Percentiles rank a stretch among this genome's conserved stretches.
These are phyloP conservation scores for Buathra laborator DNA, from an alignment of 2,888 invertebrate genomes.

Conservation along the genomic window DNA sequence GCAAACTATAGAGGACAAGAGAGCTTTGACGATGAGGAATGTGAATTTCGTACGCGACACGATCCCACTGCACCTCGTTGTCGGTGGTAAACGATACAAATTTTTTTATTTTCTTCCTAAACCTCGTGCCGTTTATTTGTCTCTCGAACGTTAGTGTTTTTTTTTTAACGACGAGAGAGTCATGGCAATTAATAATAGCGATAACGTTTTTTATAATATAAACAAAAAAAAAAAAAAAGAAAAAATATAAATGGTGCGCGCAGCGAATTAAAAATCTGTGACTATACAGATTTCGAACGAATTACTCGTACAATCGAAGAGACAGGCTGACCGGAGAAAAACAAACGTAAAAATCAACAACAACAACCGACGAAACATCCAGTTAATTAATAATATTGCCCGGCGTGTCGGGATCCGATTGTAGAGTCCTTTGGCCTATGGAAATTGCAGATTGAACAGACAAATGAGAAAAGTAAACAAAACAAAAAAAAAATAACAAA, in stretches of 20 bases:
- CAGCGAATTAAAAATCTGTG: constrained; percentile 56
- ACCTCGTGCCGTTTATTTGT: constrained; percentile 44
- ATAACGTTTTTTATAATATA: constrained; percentile 54
- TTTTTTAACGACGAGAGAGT: constrained; percentile 43
- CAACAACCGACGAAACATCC: constrained; percentile 35
- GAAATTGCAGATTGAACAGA: constrained; percentile 63
- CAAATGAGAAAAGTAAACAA: constrained; percentile 31
- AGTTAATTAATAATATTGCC: constrained; percentile 27
- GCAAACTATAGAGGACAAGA: constrained; percentile 59
- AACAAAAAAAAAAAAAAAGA: background rate
- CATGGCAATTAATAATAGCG: constrained; percentile 36
- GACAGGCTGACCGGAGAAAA: constrained; percentile 5
- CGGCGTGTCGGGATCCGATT: constrained; percentile 51
- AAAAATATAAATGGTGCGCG: constrained; percentile 37
- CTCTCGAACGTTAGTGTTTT: constrained; percentile 41
- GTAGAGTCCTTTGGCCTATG: constrained; percentile 66
- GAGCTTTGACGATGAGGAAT: constrained; percentile 32
- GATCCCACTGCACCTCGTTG: background rate
- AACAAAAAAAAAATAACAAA: constrained; percentile 29
- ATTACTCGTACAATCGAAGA: constrained; percentile 61
- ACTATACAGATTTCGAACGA: constrained; percentile 40
- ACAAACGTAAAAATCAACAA: background rate
- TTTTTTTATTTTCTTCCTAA: constrained; percentile 27
- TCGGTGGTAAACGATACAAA: constrained; percentile 23
- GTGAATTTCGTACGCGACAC: constrained; percentile 8